Evolutionary conservation across 2,113 vertebrate species (phyloP).

Genomic region (Polyodon spathula): DNA sequence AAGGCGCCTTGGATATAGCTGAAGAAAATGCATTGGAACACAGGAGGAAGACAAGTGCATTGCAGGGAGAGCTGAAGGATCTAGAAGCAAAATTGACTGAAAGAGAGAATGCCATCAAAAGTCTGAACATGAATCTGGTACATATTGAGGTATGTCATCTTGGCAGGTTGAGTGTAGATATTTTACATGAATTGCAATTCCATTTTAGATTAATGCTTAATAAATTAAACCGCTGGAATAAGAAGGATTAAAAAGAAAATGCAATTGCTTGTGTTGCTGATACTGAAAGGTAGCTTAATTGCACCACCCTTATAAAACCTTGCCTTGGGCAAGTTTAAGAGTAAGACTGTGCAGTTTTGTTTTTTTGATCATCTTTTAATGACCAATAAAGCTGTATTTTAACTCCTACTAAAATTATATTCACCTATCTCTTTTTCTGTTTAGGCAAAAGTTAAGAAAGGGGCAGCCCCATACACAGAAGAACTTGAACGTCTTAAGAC

Average conservation of each 20-base stretch:
- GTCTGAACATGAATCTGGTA: constrained; percentile 28
- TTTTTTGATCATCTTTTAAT: too few species aligned
- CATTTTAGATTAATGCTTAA: background rate
- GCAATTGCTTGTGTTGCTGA: background rate
- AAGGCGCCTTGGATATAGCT: constrained; percentile 39
- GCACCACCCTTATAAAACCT: background rate
- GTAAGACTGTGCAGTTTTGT: background rate
- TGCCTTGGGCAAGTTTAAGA: background rate
- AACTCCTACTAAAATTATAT: background rate
- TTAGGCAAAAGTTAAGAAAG: constrained; percentile 51
- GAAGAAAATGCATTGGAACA: constrained; percentile 32
- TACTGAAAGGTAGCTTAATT: background rate
- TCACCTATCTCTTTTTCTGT: constrained; percentile 6
- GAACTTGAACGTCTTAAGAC: constrained; percentile 65
- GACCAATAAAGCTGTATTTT: too few species aligned
- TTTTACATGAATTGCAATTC: background rate
- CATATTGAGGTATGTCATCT: constrained; percentile 35
- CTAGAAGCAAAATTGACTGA: constrained; percentile 47
- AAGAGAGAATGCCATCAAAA: constrained; percentile 44
- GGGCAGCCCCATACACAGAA: constrained; percentile 45
- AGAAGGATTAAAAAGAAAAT: background rate
- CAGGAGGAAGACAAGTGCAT: constrained; percentile 47
- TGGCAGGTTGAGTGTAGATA: too few species aligned
- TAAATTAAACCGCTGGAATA: background rate
- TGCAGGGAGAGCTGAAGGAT: constrained; percentile 41